phyloP scores from a whole-genome alignment of 1,140 invertebrate genomes.

The Apis laboriosa region DNA sequence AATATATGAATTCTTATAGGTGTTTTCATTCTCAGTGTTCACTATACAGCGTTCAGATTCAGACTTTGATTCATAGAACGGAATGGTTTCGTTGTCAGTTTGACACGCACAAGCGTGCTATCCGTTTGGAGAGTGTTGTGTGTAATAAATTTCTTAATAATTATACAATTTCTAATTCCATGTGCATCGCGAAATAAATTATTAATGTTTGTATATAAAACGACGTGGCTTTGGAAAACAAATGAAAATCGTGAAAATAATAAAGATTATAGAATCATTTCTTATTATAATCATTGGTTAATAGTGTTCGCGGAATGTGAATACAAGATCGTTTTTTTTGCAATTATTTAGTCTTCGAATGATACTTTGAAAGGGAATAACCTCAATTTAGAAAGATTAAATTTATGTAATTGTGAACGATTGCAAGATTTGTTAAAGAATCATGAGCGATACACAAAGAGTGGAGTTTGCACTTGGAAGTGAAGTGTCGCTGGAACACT shows the following conservation, averaged over 20 bases:
- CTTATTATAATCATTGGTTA: neutral
- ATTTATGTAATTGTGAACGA: neutral
- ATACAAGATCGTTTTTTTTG: neutral
- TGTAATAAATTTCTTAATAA: neutral
- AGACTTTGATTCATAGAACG: too few relatives aligned
- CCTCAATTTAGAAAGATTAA: neutral
- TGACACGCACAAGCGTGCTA: constrained; percentile 61
- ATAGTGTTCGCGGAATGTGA: constrained; percentile 4
- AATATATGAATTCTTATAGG: neutral
- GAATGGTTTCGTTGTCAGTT: constrained; percentile 57
- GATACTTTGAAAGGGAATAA: neutral
- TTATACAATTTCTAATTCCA: neutral
- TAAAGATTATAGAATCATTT: neutral
- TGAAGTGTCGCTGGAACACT: constrained; percentile 74
- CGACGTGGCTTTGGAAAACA: neutral
- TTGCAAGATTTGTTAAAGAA: neutral
- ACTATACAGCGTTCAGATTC: neutral
- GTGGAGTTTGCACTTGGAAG: constrained; percentile 78
- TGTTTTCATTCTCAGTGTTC: neutral
- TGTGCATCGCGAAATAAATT: neutral
- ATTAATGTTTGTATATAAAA: neutral
- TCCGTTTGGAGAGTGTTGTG: neutral
- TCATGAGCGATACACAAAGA: constrained; percentile 67
- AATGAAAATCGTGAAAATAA: constrained; percentile 3
- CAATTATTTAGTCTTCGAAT: neutral